A percentile compares a stretch with the other conserved stretches of the same genome.
Evolutionary conservation across 2,797 vertebrate genomes (phyloP).

Genomic region (Clarias pachynema): DNA sequence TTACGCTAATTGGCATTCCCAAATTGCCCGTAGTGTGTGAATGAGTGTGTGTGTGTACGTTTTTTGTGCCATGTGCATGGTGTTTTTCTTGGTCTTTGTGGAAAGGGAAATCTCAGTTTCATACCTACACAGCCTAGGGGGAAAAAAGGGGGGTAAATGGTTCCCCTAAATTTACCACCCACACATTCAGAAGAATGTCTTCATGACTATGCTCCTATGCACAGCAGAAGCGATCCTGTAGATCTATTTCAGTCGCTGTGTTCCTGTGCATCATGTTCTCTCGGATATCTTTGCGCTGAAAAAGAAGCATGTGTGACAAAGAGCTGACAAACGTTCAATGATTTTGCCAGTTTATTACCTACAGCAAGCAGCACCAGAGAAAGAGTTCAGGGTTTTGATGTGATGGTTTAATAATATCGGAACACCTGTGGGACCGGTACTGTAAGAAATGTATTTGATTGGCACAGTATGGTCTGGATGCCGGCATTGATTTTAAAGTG

Average conservation of each 20-base stretch:
- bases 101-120: too few relatives aligned
- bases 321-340: background rate
- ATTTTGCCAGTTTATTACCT: constrained; percentile 19
- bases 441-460: constrained; percentile 20
- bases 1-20: too few relatives aligned
- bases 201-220: background rate
- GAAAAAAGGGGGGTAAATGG: background rate
- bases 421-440: background rate
- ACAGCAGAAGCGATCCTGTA: background rate
- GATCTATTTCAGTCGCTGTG: background rate
- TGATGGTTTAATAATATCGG: constrained; percentile 41
- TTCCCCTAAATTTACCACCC: background rate
- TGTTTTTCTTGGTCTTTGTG: too few relatives aligned
- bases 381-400: background rate
- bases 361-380: background rate
- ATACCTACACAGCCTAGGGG: background rate
- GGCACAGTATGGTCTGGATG: background rate
- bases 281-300: background rate
- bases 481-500: constrained; percentile 23
- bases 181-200: too few relatives aligned
- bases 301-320: background rate
- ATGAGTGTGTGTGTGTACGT: too few relatives aligned
- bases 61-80: too few relatives aligned
- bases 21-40: too few relatives aligned
- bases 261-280: background rate